These are phyloP conservation scores for Python bivittatus DNA, from an alignment of 2,113 vertebrate species.

Conservation along the genomic window DNA sequence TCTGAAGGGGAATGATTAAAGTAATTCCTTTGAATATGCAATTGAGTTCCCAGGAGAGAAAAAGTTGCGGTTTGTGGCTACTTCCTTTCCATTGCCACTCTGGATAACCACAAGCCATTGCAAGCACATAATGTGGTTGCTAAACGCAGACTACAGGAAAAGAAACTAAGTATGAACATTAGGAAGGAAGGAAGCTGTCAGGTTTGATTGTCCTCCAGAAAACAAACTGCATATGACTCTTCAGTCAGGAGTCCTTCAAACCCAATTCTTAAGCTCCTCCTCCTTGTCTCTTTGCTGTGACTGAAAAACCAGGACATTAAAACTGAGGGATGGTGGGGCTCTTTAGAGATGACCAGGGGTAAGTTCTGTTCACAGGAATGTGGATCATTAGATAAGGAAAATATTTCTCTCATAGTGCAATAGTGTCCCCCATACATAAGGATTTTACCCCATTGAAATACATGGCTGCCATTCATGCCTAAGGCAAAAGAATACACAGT, in stretches of 20 bases:
- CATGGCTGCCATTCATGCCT: not conserved
- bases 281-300: not conserved
- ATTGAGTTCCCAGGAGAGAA: not conserved
- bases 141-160: conserved; percentile 21
- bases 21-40: not conserved
- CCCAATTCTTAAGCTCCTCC: not conserved
- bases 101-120: conserved; percentile 8
- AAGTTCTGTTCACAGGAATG: not conserved
- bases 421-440: not conserved
- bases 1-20: conserved; percentile 19
- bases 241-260: not conserved
- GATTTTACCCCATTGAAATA: not conserved
- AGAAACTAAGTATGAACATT: not conserved
- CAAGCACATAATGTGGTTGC: conserved; percentile 12
- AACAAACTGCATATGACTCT: not conserved
- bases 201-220: conserved; percentile 35
- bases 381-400: not conserved
- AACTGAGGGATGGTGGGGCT: not conserved
- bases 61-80: fast-evolving
- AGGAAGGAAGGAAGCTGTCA: conserved; percentile 36
- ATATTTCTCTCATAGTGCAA: no score
- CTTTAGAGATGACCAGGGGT: not conserved
- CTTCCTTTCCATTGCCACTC: conserved; percentile 24
- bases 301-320: not conserved
- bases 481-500: not conserved